A percentile compares a stretch with the other conserved stretches of the same genome.
Evolutionary conservation across 1,140 invertebrate genomes (phyloP).

Genomic region (Araneus ventricosus): DNA sequence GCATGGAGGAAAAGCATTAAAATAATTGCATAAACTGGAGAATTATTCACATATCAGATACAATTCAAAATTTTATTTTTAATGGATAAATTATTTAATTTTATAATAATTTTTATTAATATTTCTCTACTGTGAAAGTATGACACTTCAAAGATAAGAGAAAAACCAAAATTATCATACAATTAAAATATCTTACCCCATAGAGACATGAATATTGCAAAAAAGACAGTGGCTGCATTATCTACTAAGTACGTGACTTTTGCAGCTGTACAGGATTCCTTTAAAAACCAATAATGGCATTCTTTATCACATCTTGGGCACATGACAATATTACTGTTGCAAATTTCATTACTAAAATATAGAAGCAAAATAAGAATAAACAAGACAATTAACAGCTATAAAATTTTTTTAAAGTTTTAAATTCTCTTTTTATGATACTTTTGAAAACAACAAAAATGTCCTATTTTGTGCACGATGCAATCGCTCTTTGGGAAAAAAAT

Average conservation of each 20-base stretch:
- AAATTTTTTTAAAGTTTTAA: no score
- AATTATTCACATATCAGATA: no score
- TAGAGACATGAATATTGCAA: constrained; percentile 97
- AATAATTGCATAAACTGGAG: no score
- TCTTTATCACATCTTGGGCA: constrained; percentile 91
- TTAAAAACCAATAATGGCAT: constrained; percentile 93
- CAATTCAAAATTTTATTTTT: no score
- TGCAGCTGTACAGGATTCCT: constrained; percentile 93
- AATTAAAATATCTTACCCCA: constrained; percentile 86
- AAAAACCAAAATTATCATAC: neutral
- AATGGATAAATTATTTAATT: no score
- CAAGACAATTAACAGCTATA: no score
- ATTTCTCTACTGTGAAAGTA: neutral
- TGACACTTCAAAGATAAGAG: neutral
- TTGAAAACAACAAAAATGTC: no score
- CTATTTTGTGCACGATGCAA: no score
- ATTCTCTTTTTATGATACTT: no score
- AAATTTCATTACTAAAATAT: constrained; percentile 91
- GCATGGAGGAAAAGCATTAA: no score
- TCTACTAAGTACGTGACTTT: constrained; percentile 96
- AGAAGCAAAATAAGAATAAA: constrained; percentile 62
- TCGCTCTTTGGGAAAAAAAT: no score
- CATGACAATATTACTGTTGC: constrained; percentile 86
- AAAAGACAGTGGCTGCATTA: constrained; percentile 95
- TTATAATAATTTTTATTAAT: no score